Percentiles rank a stretch among this genome's conserved stretches.
phyloP scores from a whole-genome alignment of 2,888 invertebrate species.

The Calephelis perditalis region DNA sequence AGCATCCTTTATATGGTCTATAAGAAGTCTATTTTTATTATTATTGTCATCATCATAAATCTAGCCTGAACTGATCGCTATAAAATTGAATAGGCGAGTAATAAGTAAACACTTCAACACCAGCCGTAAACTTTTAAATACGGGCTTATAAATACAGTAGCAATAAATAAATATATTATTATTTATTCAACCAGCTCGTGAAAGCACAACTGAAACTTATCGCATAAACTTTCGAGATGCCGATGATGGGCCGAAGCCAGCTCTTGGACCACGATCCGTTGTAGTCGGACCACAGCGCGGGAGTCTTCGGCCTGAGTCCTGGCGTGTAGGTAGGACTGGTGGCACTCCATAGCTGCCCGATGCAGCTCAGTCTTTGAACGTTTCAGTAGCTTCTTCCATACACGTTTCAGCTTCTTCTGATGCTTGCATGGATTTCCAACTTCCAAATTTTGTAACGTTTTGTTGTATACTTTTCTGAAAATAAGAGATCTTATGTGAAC shows the following conservation, averaged over 20 bases:
- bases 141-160: too few species aligned
- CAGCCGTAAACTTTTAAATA: too few species aligned
- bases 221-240: conserved; percentile 4
- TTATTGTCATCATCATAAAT: too few species aligned
- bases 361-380: background rate
- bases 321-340: background rate
- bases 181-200: background rate
- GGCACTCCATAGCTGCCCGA: background rate
- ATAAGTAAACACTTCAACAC: too few species aligned
- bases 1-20: too few species aligned
- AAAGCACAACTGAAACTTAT: conserved; percentile 5
- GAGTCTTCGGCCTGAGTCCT: background rate
- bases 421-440: background rate
- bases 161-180: background rate
- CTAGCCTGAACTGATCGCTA: too few species aligned
- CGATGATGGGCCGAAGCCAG: background rate
- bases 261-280: background rate
- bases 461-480: background rate
- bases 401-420: background rate
- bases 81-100: too few species aligned
- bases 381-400: conserved; percentile 2
- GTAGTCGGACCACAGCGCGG: background rate
- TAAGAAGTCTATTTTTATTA: too few species aligned
- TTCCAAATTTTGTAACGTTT: background rate
- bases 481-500: too few species aligned